Evolutionary conservation across 2,113 vertebrate genomes (phyloP), one percentile per base, ranked within the genome.

Genomic region (Sinocyclocheilus rhinocerous): DNA sequence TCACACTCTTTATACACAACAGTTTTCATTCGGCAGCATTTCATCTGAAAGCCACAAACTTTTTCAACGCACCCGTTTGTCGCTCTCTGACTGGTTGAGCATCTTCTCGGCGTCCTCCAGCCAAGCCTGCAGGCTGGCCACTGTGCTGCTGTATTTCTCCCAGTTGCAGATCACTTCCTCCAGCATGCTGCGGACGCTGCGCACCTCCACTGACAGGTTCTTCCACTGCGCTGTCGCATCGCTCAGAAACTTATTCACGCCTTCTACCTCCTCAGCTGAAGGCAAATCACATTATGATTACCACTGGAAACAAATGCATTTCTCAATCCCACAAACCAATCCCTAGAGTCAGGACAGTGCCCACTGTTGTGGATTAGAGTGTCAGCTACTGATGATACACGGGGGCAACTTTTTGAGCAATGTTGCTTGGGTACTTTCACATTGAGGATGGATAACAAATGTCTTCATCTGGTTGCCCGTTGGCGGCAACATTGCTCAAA

Each of bases 91-190:
- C 11, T 98, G 96, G 87, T 95, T 97, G 48, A 99, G 93, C 97
- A 98, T 97, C 89, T 97, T 97, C 89, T 99, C 98, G 0, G 96
- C 98, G 78, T 99, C 98, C 88, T 99, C 98, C 18, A 99, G 94
- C 98, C 98, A 99, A 83, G 97, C 97, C 89, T 99, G 98, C 73
- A 99, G 93, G 72, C 94, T 94, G 24, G 96, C 95, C 88, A 99
- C 98, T 0, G 96, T 97, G 90, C 93, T 94, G 82, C 95, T 96
- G 1, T 99, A 99, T 82, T 98, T 97, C 88, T 99, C 97, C 98
- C 98, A 99, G 91, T 99, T 99, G 57, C 96, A 91, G 59, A 99
- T 95, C 39, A 99, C 98, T 92, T 99, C 98, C 89, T 99, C 98
- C 90, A 99, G 93, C 98, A 99, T 99, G 93, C 98, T 99, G 84